These are phyloP conservation scores for Rhagoletis pomonella DNA, from an alignment of 1,140 invertebrate genomes.

Conservation along the genomic window DNA sequence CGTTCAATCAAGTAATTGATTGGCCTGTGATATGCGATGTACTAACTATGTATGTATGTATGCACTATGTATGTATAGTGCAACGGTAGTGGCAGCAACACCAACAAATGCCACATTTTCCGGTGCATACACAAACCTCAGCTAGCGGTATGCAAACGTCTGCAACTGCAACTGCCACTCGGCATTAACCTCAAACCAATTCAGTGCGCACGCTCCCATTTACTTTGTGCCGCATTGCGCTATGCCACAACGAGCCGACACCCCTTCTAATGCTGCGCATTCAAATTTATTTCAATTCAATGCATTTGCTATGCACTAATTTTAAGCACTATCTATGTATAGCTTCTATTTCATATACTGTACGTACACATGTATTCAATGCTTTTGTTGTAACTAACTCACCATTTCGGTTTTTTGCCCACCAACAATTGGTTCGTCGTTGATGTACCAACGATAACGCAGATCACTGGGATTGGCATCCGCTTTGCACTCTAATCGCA, in stretches of 20 bases:
- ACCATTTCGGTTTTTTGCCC: conserved; percentile 79
- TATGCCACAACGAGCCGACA: background rate
- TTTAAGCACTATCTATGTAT: background rate
- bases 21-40: background rate
- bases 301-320: conserved; percentile 18
- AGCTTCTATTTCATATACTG: background rate
- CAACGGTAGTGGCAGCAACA: background rate
- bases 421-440: conserved; percentile 80
- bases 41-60: background rate
- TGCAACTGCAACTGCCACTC: conserved; percentile 41
- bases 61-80: background rate
- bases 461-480: conserved; percentile 86
- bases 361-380: background rate
- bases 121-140: background rate
- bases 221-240: background rate
- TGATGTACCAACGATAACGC: conserved; percentile 84
- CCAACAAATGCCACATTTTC: background rate
- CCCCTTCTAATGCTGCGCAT: background rate
- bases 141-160: background rate
- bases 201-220: conserved; percentile 11
- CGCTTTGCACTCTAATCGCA: conserved; percentile 84
- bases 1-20: background rate
- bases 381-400: conserved; percentile 58
- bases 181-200: conserved; percentile 28
- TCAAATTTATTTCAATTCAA: background rate